These are phyloP conservation scores for Myotis lucifugus DNA, from an alignment of 2,113 vertebrate species.

Conservation along the genomic window DNA sequence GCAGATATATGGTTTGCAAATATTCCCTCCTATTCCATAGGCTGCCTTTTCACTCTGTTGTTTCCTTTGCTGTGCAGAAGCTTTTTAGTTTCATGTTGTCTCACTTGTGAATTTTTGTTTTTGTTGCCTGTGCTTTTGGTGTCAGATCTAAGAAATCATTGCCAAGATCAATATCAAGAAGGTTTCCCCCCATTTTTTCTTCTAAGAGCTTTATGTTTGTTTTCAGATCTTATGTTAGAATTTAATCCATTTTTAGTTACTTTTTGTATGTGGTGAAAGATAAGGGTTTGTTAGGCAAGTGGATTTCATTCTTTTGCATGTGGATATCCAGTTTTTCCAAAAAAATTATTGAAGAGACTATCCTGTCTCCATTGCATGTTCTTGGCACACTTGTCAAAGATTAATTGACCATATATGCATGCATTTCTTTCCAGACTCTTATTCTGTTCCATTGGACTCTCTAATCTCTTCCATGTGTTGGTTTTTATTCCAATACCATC, in stretches of 20 bases:
- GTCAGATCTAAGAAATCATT: neutral
- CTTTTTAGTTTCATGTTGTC: neutral
- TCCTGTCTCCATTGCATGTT: neutral
- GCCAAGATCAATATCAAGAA: neutral
- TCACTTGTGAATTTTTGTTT: neutral
- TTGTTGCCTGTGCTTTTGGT: slow-evolving; percentile 5
- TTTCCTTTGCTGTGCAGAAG: neutral
- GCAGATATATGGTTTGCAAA: neutral
- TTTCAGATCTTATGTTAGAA: neutral
- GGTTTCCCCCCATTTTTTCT: neutral
- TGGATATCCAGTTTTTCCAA: neutral
- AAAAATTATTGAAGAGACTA: too few relatives aligned
- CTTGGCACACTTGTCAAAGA: neutral
- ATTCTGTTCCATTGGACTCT: neutral
- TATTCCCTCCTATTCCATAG: neutral
- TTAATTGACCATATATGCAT: neutral
- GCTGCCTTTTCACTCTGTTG: neutral
- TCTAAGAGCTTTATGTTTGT: neutral
- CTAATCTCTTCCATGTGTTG: neutral
- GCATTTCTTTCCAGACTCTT: neutral
- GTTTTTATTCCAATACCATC: neutral
- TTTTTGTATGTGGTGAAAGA: neutral
- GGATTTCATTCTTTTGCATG: neutral
- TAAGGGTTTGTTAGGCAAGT: neutral
- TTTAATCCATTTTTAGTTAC: neutral